Conservation (phyloP, 1,140 invertebrate species). For the Trachymyrmex septentrionalis region DNA sequence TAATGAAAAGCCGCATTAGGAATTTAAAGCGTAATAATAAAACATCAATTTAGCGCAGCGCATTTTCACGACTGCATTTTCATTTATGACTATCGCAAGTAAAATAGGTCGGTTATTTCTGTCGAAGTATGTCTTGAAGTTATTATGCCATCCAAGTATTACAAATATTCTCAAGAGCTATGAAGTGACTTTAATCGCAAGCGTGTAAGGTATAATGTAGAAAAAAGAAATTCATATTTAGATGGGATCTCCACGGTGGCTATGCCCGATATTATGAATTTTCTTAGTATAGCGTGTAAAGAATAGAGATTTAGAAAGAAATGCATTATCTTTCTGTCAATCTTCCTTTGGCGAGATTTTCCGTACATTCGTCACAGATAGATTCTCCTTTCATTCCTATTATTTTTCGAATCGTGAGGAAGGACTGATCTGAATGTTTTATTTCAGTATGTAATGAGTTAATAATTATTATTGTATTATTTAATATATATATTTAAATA, state of each 20-base stretch:
- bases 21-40: slow-evolving; percentile 71
- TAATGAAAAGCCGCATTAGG: slow-evolving; percentile 67
- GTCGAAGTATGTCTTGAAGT: slow-evolving; percentile 56
- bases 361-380: slow-evolving; percentile 50
- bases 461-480: slow-evolving; percentile 24
- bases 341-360: slow-evolving; percentile 44
- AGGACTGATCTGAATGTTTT: slow-evolving; percentile 17
- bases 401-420: not conserved
- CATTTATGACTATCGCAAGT: slow-evolving; percentile 40
- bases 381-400: slow-evolving; percentile 39
- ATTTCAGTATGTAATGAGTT: not conserved
- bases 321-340: slow-evolving; percentile 48
- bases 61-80: slow-evolving; percentile 66
- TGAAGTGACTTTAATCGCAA: slow-evolving; percentile 65
- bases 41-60: slow-evolving; percentile 60
- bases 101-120: slow-evolving; percentile 45
- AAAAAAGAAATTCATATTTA: slow-evolving; percentile 65
- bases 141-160: slow-evolving; percentile 70
- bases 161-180: slow-evolving; percentile 60
- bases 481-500: slow-evolving; percentile 10
- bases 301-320: slow-evolving; percentile 60
- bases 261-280: slow-evolving; percentile 67
- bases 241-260: slow-evolving; percentile 48
- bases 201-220: slow-evolving; percentile 64
- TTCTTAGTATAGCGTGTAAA: slow-evolving; percentile 68